Base-by-base conservation (phyloP, 1,140 invertebrate genomes). In the Metaphire vulgaris region DNA sequence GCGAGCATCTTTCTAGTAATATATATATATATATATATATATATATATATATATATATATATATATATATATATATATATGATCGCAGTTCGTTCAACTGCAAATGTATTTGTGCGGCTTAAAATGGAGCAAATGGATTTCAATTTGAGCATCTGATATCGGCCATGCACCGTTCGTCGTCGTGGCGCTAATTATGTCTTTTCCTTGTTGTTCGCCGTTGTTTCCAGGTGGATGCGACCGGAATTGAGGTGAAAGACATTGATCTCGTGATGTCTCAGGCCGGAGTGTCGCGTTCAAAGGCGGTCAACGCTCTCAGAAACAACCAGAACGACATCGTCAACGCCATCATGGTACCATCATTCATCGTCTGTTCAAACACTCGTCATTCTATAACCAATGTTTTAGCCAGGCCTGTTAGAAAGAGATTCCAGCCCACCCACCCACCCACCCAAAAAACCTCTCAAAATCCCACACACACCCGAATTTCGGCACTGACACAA, bases 231-330 rank as follows among this genome's bases (percentile, higher is more conserved):
- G 97, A 99, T 86, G 94, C 96, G 81, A 91, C 92, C 72, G 97
- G 96, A 0, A 91, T 99, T 0, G 96, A 98, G 86, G 94, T 96
- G 75, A 99, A 99, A 87, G 97, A 99, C 82, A 94, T 99, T 83
- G 96, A 99, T 82, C 90, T 99, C 75, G 97, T 99, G 21, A 97
- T 98, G 90, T 92, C 91, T 56, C 97, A 99, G 87, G 96, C 97
- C n/a, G 96, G 95, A 86, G 97, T 98, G 30, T 93, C 93, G 31
- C 89, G 96, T 85, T 90, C 91, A 56, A 93, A 93, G 87, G 97
- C 97, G 15, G 92, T 99, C 70, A 93, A 93, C 87, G 97, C 97
- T 16, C 91, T 99, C 2, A 93, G 93, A 85, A 97, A 97, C 87
- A 97, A 98, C 87, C 91, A 92, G 81, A 98, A 98, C 85, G 97